Base-by-base conservation (phyloP, 2,888 invertebrate species). In the Rhyacophila evoluta region DNA sequence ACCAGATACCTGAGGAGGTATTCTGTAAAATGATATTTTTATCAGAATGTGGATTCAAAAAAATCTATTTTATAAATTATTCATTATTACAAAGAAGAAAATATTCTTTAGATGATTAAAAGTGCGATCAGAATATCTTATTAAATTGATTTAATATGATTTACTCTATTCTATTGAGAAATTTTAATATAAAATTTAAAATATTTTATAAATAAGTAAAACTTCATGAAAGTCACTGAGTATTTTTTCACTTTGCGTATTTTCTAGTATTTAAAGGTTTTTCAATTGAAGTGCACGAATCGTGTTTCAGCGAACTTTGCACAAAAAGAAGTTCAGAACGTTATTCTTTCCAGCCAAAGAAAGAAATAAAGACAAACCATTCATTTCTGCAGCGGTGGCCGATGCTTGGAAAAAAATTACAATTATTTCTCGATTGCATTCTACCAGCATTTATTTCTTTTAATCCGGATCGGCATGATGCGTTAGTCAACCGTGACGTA, bases 401-500 rank as follows among this genome's bases (percentile, higher is more conserved):
- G 55, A 15, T 19, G 25, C 19, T 8, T 19, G 19, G 19, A 55
- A 55, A 55, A 55, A 55, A 55, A 55, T 55, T 19, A 55, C 55
- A 55, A 55, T 55, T 55, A 4, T 75, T 39, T 72, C 27, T 25
- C 69, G 28, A 38, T 28, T 38, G 69, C 69, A 75, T 37, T 69
- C 5, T 28, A 29, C 8, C 69, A 33, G 33, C n/a, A 12, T n/a
- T 75, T 8, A 28, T 69, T 75, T 68, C 72, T 37, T 69, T 27
- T 75, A 69, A 69, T 75, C 69, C 37, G 74, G 69, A 75, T 75
- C 69, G 74, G 69, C 68, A 68, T 68, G 68, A 75, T 39, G 69
- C 37, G 27, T 68, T 12, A 68, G 27, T 19, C 36, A 6, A 69
- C 69, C 69, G 69, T 37, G 39, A 75, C 68, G 55, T 55, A 15